A percentile compares a stretch with the other conserved stretches of the same genome.
These are phyloP conservation scores for Ptilonorhynchus violaceus DNA, from an alignment of 2,113 vertebrate genomes.

Conservation along the genomic window DNA sequence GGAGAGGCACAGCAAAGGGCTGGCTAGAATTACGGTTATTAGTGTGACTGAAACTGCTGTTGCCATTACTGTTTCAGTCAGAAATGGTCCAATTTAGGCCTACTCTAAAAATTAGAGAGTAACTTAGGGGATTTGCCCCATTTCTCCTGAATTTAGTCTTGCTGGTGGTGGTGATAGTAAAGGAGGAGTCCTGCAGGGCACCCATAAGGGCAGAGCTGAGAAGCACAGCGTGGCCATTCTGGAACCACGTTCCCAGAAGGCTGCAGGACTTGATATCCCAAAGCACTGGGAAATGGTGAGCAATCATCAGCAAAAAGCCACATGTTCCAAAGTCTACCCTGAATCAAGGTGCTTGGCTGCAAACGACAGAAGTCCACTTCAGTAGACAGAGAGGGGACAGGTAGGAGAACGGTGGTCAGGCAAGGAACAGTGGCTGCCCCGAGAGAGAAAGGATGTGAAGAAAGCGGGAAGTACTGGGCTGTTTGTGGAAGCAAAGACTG, in stretches of 20 bases:
- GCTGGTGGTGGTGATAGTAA: neutral
- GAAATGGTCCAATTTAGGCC: neutral
- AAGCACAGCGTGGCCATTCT: neutral
- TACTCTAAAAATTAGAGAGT: neutral
- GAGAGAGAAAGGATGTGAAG: neutral
- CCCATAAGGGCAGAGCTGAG: neutral
- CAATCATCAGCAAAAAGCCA: neutral
- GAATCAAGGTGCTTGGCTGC: neutral
- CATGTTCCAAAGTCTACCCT: neutral
- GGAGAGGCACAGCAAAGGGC: slow-evolving; percentile 13
- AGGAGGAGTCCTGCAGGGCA: neutral
- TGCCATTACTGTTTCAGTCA: neutral
- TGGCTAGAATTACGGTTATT: neutral
- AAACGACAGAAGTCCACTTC: neutral
- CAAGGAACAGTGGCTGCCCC: neutral
- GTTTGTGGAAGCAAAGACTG: neutral
- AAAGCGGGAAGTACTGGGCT: neutral
- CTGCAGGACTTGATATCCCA: neutral
- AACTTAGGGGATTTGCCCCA: neutral
- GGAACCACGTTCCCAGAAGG: neutral
- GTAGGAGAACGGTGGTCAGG: neutral
- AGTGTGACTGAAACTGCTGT: slow-evolving; percentile 4
- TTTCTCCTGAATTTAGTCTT: neutral
- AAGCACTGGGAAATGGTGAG: neutral
- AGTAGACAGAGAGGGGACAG: neutral